Evolutionary conservation across 2,888 invertebrate genomes (phyloP).

Genomic region (Euphydryas editha): DNA sequence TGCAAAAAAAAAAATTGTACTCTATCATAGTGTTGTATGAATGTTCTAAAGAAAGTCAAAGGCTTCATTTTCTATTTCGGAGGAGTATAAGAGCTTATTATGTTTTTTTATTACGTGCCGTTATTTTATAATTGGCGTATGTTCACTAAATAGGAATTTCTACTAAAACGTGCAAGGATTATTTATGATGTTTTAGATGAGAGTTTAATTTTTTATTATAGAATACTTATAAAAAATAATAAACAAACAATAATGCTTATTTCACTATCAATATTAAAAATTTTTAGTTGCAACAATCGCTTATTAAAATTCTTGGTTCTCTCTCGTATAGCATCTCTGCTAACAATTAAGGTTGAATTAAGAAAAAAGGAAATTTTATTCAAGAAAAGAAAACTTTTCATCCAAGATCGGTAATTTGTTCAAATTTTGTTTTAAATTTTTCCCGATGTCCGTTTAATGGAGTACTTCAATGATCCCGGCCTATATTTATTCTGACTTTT

Average conservation of each 20-base stretch:
- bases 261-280: background rate
- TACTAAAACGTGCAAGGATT: no score
- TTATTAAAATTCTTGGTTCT: slow-evolving; percentile 13
- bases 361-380: slow-evolving; percentile 65
- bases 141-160: no score
- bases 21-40: no score
- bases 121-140: no score
- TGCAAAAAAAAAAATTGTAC: no score
- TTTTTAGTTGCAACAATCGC: background rate
- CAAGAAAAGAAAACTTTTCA: slow-evolving; percentile 61
- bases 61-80: no score
- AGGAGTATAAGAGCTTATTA: no score
- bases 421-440: slow-evolving; percentile 74
- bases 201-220: no score
- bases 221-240: background rate
- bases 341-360: slow-evolving; percentile 78
- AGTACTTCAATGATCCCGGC: slow-evolving; percentile 55
- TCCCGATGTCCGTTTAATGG: slow-evolving; percentile 73
- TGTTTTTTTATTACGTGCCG: no score
- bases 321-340: slow-evolving; percentile 48
- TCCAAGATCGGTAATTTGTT: slow-evolving; percentile 75
- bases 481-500: slow-evolving; percentile 72
- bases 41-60: no score
- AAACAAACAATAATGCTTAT: background rate
- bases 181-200: no score